Evolutionary conservation across 53 echinoderm and acorn worm genomes (phyloP), one percentile per base, ranked within the genome.

Genomic region (Actinopyga echinites): DNA sequence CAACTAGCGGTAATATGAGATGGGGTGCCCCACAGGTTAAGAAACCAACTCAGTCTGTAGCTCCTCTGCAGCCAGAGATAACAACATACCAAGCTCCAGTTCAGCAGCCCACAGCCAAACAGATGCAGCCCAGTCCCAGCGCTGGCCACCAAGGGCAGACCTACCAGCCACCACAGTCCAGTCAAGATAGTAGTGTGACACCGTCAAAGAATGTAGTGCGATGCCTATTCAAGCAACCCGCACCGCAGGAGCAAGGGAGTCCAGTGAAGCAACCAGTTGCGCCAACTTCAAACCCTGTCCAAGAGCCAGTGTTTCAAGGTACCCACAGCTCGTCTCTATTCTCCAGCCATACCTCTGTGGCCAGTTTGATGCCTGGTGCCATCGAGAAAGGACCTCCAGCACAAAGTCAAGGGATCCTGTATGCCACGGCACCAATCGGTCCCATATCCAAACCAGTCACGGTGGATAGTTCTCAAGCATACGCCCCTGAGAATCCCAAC

Each of bases 11-110:
- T 45, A 81, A 80, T 62, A 61, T 80, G 81, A 80, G 81, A 62
- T 80, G 81, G 81, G 81, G 81, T 17, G 81, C 81, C 28, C 81
- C 81, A 34, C 81, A 80, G 40, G 61, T 80, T 11, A 80, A 62
- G 81, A 32, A 38, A 38, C 81, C 63, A 33, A 80, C 81, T 30
- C 38, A n/a, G 1, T 30, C 53, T 29, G 17, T 56, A 78, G 63
- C 42, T 45, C 60, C 60, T 21, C 34, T 61, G 4, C 60, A 62
- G 60, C 81, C 61, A 21, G 81, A 61, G 63, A 36, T 62, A 45
- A 23, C 81, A 32, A 37, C 32, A 62, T 80, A 61, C 25, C 78
- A 55, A 32, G 35, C 78, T 30, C 57, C 78, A 13, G 71, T 71
- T 21, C 40, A 71, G 30, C 65, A 65, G 45, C 45, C 40, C 23